Percentiles rank a stretch among this genome's conserved stretches.
These are phyloP conservation scores for Onthophagus sagittarius DNA, from an alignment of 2,888 invertebrate species.

Conservation along the genomic window DNA sequence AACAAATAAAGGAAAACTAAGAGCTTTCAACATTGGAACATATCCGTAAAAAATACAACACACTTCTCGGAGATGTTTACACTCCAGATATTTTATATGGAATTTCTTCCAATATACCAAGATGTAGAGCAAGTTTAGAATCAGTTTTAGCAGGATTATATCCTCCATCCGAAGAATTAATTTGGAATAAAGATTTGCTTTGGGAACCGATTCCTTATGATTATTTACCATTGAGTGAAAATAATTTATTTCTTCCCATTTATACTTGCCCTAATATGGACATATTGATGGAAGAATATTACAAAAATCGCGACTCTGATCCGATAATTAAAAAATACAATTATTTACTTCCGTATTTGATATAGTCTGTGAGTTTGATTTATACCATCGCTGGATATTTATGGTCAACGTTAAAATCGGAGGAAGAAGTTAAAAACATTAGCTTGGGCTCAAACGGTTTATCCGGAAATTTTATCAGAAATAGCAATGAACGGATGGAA, in stretches of 20 bases:
- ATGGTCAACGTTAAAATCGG: neutral
- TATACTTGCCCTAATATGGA: no score
- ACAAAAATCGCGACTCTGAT: no score
- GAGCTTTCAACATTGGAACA: conserved; percentile 55
- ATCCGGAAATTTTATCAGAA: conserved; percentile 39
- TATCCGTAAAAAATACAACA: conserved; percentile 56
- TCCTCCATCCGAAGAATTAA: conserved; percentile 53
- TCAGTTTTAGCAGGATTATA: conserved; percentile 62
- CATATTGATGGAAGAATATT: no score
- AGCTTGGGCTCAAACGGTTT: conserved; percentile 44
- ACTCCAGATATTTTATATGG: conserved; percentile 56
- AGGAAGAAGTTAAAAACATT: conserved; percentile 43
- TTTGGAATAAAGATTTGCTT: conserved; percentile 25
- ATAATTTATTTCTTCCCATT: no score
- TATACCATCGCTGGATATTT: neutral
- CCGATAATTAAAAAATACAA: neutral
- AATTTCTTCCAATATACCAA: conserved; percentile 63
- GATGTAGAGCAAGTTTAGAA: conserved; percentile 66
- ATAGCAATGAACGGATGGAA: conserved; percentile 41
- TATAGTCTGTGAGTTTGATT: conserved; percentile 6
- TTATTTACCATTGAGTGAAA: neutral
- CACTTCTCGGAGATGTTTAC: conserved; percentile 38
- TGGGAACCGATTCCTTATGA: conserved; percentile 2
- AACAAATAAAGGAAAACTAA: neutral
- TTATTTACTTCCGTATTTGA: conserved; percentile 1